A percentile compares a stretch with the other conserved stretches of the same genome.
These are phyloP conservation scores for Drosophila monieri DNA, from an alignment of 2,888 invertebrate genomes.

Conservation along the genomic window DNA sequence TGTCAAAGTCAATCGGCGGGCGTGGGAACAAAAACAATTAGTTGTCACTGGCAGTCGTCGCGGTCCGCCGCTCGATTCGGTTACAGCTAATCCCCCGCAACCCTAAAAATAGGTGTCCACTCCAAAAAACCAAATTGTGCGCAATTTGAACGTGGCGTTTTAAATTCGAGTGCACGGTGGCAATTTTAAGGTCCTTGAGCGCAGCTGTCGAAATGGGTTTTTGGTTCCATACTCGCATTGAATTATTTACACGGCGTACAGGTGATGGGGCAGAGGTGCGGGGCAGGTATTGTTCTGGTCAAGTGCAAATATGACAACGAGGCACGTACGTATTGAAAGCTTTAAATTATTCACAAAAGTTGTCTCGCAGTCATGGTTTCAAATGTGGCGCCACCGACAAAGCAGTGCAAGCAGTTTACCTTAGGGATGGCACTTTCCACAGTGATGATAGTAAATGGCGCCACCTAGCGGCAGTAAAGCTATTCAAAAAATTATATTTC, in stretches of 20 bases:
- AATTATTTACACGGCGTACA: constrained; percentile 53
- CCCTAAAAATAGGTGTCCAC: constrained; percentile 4
- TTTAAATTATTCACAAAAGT: constrained; percentile 14
- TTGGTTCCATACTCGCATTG: constrained; percentile 39
- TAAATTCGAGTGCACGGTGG: constrained; percentile 16
- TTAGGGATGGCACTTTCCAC: not conserved
- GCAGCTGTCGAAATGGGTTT: constrained; percentile 54
- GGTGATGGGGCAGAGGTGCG: constrained; percentile 20
- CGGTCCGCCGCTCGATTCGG: not conserved
- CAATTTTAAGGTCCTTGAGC: constrained; percentile 55
- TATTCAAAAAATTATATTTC: constrained; percentile 12
- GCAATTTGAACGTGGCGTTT: constrained; percentile 33
- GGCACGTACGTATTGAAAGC: constrained; percentile 6
- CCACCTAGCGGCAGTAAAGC: not conserved
- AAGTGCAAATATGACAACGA: constrained; percentile 21
- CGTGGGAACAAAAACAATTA: constrained; percentile 48
- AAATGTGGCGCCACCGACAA: not conserved
- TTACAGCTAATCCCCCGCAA: not conserved
- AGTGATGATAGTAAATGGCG: not conserved
- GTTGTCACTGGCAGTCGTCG: constrained; percentile 22
- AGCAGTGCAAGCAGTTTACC: not conserved
- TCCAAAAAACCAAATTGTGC: constrained; percentile 19
- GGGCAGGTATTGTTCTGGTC: constrained; percentile 13
- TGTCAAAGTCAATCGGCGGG: constrained; percentile 14
- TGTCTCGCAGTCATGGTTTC: not conserved